Base-by-base conservation (phyloP, 2,888 invertebrate genomes). In the Synanthedon formicaeformis region DNA sequence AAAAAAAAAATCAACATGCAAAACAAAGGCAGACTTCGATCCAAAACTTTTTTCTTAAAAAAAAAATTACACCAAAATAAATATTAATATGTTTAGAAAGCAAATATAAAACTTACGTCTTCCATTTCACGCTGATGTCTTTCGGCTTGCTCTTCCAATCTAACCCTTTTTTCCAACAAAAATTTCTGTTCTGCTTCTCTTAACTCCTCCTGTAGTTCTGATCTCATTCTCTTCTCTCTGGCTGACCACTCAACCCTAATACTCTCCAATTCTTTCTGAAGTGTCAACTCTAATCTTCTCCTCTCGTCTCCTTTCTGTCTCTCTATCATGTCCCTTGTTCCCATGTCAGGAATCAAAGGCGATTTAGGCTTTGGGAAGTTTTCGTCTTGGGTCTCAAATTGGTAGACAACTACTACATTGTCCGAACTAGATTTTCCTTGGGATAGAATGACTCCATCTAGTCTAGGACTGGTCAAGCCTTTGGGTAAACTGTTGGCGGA, bases 231-330 rank as follows among this genome's bases (percentile, higher is more conserved):
- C 78, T 70, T 90, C 63, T 78, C 91, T 75, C 67, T 89, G 55
- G 83, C 82, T 56, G 90, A 86, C 63, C 91, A 85, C 52, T 91
- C 90, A 57, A 89, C 86, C 61, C 89, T 89, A 51, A 90, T 75
- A 58, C 75, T 66, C 60, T 89, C 85, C 58, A 90, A 74, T 68
- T 89, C 89, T 54, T 85, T 87, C 65, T 89, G 81, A 57, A 86
- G 60, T 41, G 78, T 68, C 53, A 85, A 63, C 61, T 87, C 86
- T 51, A 85, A 57, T 66, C 85, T 73, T 66, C 81, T 79, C 53
- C 73, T 77, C 58, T 83, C 82, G 58, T 84, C 84, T 53, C 69
- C 74, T 58, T 83, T 86, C 53, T 74, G 82, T 41, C 86, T 77
- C 45, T 86, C 86, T 14, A 83, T 70, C 65, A 84, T 70, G 60